Evolutionary conservation across 2,888 invertebrate species (phyloP).

Genomic region (Archaeoteleia sp.): DNA sequence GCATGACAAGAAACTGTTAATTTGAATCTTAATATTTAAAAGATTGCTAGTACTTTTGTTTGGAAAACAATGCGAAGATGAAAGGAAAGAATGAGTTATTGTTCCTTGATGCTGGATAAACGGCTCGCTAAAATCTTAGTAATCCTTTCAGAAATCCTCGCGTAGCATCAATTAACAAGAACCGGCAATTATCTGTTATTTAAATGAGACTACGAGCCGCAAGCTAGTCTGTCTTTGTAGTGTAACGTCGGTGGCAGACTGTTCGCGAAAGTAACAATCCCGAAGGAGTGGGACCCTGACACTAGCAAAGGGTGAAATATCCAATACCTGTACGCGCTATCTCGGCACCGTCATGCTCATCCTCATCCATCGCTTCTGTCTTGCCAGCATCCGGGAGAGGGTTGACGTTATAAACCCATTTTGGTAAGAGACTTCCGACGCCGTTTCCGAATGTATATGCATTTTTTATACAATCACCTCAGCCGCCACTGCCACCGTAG

Average conservation of each 20-base stretch:
- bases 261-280: conserved; percentile 47
- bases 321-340: conserved; percentile 51
- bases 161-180: conserved; percentile 70
- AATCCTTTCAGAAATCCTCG: conserved; percentile 63
- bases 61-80: too few relatives aligned
- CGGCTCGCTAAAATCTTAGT: conserved; percentile 59
- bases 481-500: conserved; percentile 11
- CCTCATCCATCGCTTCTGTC: conserved; percentile 21
- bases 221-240: conserved; percentile 59
- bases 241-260: conserved; percentile 55
- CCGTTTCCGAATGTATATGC: conserved; percentile 58
- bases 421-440: conserved; percentile 53
- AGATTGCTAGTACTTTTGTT: too few relatives aligned
- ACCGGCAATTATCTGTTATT: conserved; percentile 71
- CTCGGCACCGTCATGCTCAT: conserved; percentile 34
- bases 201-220: conserved; percentile 64
- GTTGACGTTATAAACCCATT: conserved; percentile 62
- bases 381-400: conserved; percentile 55
- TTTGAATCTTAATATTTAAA: too few relatives aligned
- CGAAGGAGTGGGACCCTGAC: not conserved
- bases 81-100: not conserved
- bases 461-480: conserved; percentile 64
- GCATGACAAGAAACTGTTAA: too few relatives aligned
- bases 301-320: conserved; percentile 49
- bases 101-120: conserved; percentile 18